These are phyloP conservation scores for Myotis vivesi DNA, from an alignment of 2,797 vertebrate genomes.

Conservation along the genomic window DNA sequence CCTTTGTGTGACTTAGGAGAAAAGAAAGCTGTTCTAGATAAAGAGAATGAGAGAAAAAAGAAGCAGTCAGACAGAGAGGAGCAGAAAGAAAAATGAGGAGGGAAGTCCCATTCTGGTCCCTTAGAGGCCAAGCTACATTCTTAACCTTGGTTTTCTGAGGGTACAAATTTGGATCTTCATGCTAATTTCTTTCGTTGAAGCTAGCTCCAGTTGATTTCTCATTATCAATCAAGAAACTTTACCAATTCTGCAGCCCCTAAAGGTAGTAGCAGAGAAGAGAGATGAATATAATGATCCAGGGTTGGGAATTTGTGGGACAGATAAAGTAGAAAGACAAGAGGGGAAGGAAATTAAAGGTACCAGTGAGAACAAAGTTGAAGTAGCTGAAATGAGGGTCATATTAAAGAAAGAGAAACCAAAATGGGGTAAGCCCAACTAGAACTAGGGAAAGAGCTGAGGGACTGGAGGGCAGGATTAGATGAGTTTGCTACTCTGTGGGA, in stretches of 20 bases:
- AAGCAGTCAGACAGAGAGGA: not conserved
- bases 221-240: not conserved
- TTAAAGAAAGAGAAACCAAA: not conserved
- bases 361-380: not conserved
- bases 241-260: not conserved
- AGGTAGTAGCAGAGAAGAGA: not conserved
- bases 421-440: not conserved
- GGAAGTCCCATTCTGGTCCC: not conserved
- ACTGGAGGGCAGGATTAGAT: not conserved
- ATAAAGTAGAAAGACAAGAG: not conserved
- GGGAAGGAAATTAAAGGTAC: not conserved
- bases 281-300: not conserved
- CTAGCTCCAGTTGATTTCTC: not conserved
- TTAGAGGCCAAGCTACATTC: not conserved
- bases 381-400: not conserved
- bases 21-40: not conserved
- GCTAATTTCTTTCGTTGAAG: not conserved
- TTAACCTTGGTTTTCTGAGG: not conserved
- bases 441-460: not conserved
- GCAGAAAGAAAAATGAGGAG: not conserved
- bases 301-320: not conserved
- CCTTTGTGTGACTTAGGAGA: not conserved
- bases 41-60: not conserved
- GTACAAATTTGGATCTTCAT: not conserved
- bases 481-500: not conserved